A percentile compares a stretch with the other conserved stretches of the same genome.
Evolutionary conservation across 2,797 vertebrate species (phyloP).

Genomic region (Gadopsis marmoratus): DNA sequence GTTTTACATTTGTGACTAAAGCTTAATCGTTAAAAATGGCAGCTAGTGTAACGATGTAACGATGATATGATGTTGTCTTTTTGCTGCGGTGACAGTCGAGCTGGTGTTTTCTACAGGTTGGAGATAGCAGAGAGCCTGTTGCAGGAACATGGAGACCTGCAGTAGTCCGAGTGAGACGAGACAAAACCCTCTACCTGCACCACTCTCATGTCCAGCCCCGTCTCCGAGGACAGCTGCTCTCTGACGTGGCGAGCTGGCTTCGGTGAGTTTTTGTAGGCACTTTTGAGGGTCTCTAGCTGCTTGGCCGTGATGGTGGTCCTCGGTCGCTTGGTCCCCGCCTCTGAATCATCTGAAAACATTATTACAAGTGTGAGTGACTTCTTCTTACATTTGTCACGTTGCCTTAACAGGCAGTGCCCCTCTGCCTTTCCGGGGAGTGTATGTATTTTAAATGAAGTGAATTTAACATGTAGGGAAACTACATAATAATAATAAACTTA

Average conservation of each 20-base stretch:
- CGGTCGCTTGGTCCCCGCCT: constrained; percentile 95
- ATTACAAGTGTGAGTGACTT: constrained; percentile 49
- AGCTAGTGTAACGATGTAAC: not conserved
- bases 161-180: not conserved
- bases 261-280: constrained; percentile 97
- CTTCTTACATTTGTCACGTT: constrained; percentile 34
- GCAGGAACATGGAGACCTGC: not conserved
- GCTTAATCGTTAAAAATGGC: not conserved
- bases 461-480: not conserved
- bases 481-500: too few relatives aligned
- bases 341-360: constrained; percentile 91
- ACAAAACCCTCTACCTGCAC: constrained; percentile 89
- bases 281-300: constrained; percentile 98
- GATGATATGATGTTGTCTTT: not conserved
- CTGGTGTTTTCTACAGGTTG: not conserved
- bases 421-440: constrained; percentile 23
- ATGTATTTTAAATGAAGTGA: constrained; percentile 59
- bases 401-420: constrained; percentile 39
- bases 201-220: constrained; percentile 97
- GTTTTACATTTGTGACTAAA: not conserved
- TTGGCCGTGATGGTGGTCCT: constrained; percentile 98
- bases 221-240: constrained; percentile 98
- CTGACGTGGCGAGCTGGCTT: constrained; percentile 96
- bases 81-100: not conserved
- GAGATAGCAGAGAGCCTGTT: not conserved